Base-by-base conservation (phyloP, 2,888 invertebrate species). In the Formica aserva region DNA sequence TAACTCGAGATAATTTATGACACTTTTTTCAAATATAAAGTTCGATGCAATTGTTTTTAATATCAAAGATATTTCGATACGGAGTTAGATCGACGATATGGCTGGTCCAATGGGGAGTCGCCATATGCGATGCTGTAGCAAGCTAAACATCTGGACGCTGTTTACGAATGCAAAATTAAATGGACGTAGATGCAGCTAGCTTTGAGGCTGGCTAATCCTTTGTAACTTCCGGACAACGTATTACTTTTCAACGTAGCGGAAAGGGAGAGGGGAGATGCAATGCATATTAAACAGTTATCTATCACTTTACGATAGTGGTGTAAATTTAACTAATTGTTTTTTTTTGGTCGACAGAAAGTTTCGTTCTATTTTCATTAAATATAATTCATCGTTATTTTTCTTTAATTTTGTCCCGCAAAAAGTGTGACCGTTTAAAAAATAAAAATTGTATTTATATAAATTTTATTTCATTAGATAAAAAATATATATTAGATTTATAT, bases 111-210 rank as follows among this genome's bases (percentile, higher is more conserved):
- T 80, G 71, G 85, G 69, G 63, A 63, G 55, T 72, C 48, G 77
- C 69, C 60, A 41, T 69, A 67, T 69, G 65, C 48, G 63, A 65
- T 65, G 41, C 38, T 77, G 66, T 38, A 38, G 66, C 15, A 11
- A 41, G 67, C 41, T 67, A 57, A 77, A 77, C 57, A 62, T 67
- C 63, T 38, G 41, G 57, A 38, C 41, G 41, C 29, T 67, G 55
- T 67, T 77, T 67, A 57, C 67, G 77, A 77, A 9, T 77, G 41
- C 67, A 55, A 67, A 57, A 67, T 77, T 67, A 77, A 77, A 67
- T 29, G 29, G 41, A 55, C 38, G 41, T 41, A 67, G 57, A 41
- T 41, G 57, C 67, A 29, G 38, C 0, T n/a, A 18, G 29, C n/a
- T 66, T 55, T 41, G 29, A 57, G 29, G 41, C 29, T 18, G 55